phyloP scores from a whole-genome alignment of 2,797 vertebrate genomes.

The Luscinia luscinia region DNA sequence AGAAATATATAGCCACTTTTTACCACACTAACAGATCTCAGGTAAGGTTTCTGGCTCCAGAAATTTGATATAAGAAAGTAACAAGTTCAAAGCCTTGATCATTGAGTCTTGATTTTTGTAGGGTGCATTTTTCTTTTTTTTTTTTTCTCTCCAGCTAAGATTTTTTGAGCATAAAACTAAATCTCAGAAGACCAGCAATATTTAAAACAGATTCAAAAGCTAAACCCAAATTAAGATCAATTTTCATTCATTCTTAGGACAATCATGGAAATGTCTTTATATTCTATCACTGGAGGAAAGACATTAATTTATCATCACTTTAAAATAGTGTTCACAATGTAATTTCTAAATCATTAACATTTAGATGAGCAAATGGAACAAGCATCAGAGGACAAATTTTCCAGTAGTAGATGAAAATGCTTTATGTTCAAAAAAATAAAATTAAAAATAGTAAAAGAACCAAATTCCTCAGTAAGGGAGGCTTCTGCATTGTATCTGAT shows the following conservation, averaged over 20 bases:
- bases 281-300: neutral
- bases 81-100: neutral
- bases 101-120: neutral
- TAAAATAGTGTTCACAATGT: neutral
- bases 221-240: neutral
- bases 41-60: neutral
- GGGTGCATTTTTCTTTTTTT: neutral
- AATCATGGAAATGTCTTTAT: neutral
- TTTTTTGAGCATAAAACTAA: neutral
- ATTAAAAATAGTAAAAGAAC: neutral
- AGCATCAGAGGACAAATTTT: neutral
- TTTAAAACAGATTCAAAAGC: neutral
- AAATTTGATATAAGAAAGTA: neutral
- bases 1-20: neutral
- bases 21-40: neutral
- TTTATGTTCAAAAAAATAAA: neutral
- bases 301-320: neutral
- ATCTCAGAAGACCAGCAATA: neutral
- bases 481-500: neutral
- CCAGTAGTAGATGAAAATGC: neutral
- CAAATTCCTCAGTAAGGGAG: neutral
- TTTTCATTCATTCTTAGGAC: neutral
- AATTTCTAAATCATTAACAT: constrained; percentile 10
- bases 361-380: constrained; percentile 21
- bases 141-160: neutral